These are phyloP conservation scores for Oscheius sp. DNA, from an alignment of 2,888 invertebrate genomes.

Conservation along the genomic window DNA sequence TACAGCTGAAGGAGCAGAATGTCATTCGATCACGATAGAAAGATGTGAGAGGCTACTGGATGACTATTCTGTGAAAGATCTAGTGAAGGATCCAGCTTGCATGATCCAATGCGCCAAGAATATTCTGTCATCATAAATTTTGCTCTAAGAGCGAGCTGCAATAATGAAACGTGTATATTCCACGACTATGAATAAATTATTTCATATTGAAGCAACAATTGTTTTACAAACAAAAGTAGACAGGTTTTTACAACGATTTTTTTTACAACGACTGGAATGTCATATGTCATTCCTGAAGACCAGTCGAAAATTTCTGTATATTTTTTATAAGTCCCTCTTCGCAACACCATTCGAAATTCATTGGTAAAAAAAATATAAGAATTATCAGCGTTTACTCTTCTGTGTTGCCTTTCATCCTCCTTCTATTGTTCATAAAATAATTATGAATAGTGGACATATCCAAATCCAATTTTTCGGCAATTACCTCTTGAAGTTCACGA, in stretches of 20 bases:
- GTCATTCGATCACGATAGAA: constrained; percentile 66
- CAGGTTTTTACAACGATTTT: no score
- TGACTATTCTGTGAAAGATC: constrained; percentile 51
- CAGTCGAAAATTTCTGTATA: no score
- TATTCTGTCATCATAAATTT: constrained; percentile 5
- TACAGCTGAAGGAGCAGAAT: constrained; percentile 68
- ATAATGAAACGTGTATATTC: neutral
- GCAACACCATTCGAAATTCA: no score
- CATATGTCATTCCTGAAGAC: no score
- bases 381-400: no score
- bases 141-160: no score
- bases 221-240: no score
- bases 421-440: neutral
- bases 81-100: constrained; percentile 51
- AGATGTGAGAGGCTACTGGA: constrained; percentile 54
- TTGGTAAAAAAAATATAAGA: no score
- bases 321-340: no score
- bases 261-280: no score
- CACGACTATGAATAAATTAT: constrained; percentile 11
- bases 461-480: neutral
- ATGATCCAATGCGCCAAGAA: constrained; percentile 45
- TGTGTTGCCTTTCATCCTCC: neutral
- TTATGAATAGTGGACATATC: neutral
- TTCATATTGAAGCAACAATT: no score
- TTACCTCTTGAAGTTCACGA: neutral